Base-by-base conservation (phyloP, 35 echinoderm and acorn worm species). In the Eucidaris tribuloides region DNA sequence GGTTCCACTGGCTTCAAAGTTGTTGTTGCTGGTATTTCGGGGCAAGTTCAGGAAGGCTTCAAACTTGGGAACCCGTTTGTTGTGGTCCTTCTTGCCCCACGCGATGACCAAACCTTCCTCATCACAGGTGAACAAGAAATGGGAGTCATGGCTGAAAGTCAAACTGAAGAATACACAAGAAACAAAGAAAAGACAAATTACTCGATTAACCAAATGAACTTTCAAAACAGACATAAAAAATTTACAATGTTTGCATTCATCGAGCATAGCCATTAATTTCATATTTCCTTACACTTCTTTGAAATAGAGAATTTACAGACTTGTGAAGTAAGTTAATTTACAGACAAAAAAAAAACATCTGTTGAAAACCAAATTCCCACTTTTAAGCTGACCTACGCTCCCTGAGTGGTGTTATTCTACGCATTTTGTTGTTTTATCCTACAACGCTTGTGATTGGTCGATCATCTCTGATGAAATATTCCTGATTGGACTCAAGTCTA, bases 31-130 rank as follows among this genome's bases (percentile, higher is more conserved):
- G 11, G 35, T 40, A n/a, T 74, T 33, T n/a, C 68, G 29, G 35
- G 68, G 68, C 1, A 40, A 33, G 18, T 62, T 82, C 17, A 93
- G 65, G 77, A 93, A 99, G 37, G 91, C 79, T 49, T 93, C 90
- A 48, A 99, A 78, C 33, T 68, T 89, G 28, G 96, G 96, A 30
- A 86, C 60, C 80, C 77, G 89, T 31, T 79, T 62, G 76, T 41
- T 89, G 76, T 65, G 23, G 41, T 99, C 90, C 58, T 85, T 85
- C 76, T 93, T 93, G 2, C 90, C 90, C 96, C 96, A 99, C 24
- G 58, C 80, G 13, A 90, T 76, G 3, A 99, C 90, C 20, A 83
- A 55, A 14, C 96, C 96, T 58, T 99, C 82, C 39, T 78, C 48
- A 38, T 93, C 78, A 41, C 86, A 90, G 27, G 94, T 71, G 38